Conservation (phyloP, 2,888 invertebrate species). For the Rhagium mordax region DNA sequence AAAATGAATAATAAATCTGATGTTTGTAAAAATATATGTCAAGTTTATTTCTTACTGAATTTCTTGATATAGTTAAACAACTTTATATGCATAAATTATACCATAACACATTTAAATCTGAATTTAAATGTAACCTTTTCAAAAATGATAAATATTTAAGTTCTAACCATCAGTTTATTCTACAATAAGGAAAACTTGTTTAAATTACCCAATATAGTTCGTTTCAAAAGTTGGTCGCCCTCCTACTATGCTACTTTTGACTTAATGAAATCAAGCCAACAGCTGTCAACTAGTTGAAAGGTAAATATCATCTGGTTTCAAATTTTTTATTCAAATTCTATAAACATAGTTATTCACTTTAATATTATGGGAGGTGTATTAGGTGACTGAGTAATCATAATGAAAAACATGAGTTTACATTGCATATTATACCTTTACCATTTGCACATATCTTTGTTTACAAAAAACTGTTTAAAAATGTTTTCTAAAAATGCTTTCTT, state of each 20-base stretch:
- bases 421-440: too few relatives aligned
- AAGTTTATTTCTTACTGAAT: constrained; percentile 13
- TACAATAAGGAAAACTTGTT: not conserved
- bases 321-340: too few relatives aligned
- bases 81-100: constrained; percentile 20
- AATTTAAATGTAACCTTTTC: constrained; percentile 24
- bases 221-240: not conserved
- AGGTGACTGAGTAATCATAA: too few relatives aligned
- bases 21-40: constrained; percentile 3
- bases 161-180: not conserved
- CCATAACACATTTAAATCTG: not conserved
- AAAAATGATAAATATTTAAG: constrained; percentile 10
- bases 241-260: not conserved
- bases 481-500: too few relatives aligned
- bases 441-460: too few relatives aligned
- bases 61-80: constrained; percentile 2
- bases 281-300: not conserved
- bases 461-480: too few relatives aligned
- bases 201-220: not conserved
- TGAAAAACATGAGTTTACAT: too few relatives aligned
- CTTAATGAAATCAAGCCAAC: not conserved
- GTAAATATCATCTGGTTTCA: too few relatives aligned
- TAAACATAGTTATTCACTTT: too few relatives aligned
- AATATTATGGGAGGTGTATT: too few relatives aligned
- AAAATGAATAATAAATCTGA: not conserved